Conservation (phyloP, 2,888 invertebrate genomes). For the Hypomecis atomaria region DNA sequence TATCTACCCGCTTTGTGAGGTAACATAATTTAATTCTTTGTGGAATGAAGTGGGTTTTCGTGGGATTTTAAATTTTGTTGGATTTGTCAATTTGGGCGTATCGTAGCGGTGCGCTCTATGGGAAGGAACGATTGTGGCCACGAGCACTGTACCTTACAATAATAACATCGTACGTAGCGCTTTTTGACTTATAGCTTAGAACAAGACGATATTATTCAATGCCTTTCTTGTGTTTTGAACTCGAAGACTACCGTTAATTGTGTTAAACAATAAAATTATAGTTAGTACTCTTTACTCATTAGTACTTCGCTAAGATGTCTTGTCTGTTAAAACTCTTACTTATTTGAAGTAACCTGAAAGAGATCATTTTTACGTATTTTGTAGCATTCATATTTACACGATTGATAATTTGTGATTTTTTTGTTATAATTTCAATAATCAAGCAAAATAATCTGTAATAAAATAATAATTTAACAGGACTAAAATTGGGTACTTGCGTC, state of each 20-base stretch:
- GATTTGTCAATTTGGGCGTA: constrained; percentile 62
- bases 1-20: constrained; percentile 52
- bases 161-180: constrained; percentile 32
- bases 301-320: too few species aligned
- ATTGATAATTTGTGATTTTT: too few species aligned
- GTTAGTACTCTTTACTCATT: too few species aligned
- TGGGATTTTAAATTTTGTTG: constrained; percentile 56
- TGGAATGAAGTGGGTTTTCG: constrained; percentile 57
- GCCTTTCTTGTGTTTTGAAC: background rate
- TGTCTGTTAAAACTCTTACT: too few species aligned
- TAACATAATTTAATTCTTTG: constrained; percentile 58
- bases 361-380: too few species aligned
- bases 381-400: too few species aligned
- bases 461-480: too few species aligned
- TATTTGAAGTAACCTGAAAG: too few species aligned
- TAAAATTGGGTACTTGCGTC: too few species aligned
- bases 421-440: too few species aligned
- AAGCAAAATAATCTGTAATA: too few species aligned
- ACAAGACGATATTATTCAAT: constrained; percentile 19
- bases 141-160: constrained; percentile 36
- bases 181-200: constrained; percentile 31
- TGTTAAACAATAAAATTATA: too few species aligned
- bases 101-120: constrained; percentile 47
- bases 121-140: constrained; percentile 30
- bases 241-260: background rate